Evolutionary conservation across 2,113 vertebrate genomes (phyloP).

Genomic region (Psophia crepitans): DNA sequence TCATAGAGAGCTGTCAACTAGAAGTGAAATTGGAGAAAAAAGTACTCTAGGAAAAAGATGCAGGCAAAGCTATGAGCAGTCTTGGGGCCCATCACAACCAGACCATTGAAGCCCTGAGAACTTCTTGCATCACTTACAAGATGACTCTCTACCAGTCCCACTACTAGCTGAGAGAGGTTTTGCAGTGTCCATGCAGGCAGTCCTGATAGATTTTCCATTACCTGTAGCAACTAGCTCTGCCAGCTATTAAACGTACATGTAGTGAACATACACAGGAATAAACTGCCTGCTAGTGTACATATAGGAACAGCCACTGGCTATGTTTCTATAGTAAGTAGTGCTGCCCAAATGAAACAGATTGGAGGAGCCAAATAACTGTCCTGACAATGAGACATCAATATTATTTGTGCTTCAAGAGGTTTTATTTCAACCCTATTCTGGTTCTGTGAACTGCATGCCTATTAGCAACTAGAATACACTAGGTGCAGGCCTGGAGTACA

Average conservation of each 20-base stretch:
- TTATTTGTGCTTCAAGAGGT: background rate
- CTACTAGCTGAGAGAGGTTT: background rate
- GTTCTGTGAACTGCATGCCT: background rate
- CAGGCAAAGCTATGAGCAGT: background rate
- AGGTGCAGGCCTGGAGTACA: background rate
- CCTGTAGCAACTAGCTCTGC: background rate
- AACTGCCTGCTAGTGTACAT: background rate
- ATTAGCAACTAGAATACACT: background rate
- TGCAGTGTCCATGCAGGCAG: background rate
- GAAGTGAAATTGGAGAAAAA: background rate
- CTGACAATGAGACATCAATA: background rate
- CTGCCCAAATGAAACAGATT: background rate
- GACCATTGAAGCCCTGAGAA: background rate
- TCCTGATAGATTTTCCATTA: background rate
- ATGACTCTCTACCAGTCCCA: background rate
- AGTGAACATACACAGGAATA: background rate
- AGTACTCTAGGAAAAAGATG: background rate
- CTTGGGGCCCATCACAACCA: background rate
- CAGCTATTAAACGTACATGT: background rate
- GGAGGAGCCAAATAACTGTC: background rate
- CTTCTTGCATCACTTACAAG: background rate
- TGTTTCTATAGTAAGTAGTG: background rate
- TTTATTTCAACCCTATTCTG: background rate
- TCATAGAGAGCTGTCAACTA: background rate
- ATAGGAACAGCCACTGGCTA: background rate